Percentiles rank a stretch among this genome's conserved stretches.
Evolutionary conservation across 2,113 vertebrate genomes (phyloP).

Genomic region (Macquaria australasica): DNA sequence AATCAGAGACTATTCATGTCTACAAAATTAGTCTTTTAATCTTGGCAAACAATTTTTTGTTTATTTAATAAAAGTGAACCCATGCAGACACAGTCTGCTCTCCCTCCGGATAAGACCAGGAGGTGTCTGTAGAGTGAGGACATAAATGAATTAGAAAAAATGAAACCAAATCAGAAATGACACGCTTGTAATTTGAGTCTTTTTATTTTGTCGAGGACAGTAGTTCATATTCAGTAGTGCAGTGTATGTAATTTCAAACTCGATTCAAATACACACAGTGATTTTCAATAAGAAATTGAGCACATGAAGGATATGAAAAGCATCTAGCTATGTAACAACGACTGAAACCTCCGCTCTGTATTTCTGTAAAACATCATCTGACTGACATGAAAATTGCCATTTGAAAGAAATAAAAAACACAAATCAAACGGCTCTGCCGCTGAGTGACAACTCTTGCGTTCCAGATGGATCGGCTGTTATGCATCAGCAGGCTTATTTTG

Average conservation of each 20-base stretch:
- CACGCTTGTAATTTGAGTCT: conserved; percentile 22
- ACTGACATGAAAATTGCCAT: conserved; percentile 50
- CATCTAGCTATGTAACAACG: conserved; percentile 41
- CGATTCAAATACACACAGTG: background rate
- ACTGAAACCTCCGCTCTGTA: background rate
- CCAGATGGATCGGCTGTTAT: conserved; percentile 58
- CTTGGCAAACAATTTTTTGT: conserved; percentile 11
- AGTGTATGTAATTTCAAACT: conserved; percentile 24
- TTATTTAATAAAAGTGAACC: conserved; percentile 43
- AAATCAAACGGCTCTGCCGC: conserved; percentile 11
- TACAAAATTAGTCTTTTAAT: conserved; percentile 39
- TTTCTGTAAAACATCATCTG: conserved; percentile 33
- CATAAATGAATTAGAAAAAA: conserved; percentile 24
- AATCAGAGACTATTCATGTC: conserved; percentile 1
- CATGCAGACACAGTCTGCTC: conserved; percentile 15
- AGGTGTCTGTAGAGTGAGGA: conserved; percentile 13
- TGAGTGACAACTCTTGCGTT: conserved; percentile 26
- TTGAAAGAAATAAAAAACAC: conserved; percentile 10
- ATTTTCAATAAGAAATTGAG: conserved; percentile 27
- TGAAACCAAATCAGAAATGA: conserved; percentile 23
- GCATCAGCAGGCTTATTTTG: conserved; percentile 62
- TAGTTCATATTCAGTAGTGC: conserved; percentile 23
- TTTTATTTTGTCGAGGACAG: background rate
- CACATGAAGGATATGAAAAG: conserved; percentile 23
- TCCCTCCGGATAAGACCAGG: background rate